Evolutionary conservation across 2,888 invertebrate genomes (phyloP).

Genomic region (Harmothoe impar): DNA sequence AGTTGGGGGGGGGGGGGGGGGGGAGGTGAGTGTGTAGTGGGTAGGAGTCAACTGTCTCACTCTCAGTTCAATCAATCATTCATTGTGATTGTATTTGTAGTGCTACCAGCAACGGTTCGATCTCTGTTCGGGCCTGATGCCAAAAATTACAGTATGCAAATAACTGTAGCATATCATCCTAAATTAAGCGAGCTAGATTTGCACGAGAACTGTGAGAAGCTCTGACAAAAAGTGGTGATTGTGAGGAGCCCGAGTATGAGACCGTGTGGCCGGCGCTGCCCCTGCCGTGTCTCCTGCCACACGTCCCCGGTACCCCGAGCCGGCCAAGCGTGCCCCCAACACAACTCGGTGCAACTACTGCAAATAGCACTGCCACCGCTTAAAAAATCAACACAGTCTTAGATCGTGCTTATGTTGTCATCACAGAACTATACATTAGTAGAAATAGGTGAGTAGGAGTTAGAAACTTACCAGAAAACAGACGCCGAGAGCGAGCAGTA

Average conservation of each 20-base stretch:
- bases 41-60: too few relatives aligned
- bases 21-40: too few relatives aligned
- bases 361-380: not conserved
- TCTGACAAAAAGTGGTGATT: too few relatives aligned
- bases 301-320: not conserved
- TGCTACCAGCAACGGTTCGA: too few relatives aligned
- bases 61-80: too few relatives aligned
- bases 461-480: conserved; percentile 58
- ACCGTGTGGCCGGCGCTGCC: not conserved
- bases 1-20: too few relatives aligned
- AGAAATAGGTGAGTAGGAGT: not conserved
- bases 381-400: not conserved
- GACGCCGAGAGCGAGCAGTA: not conserved
- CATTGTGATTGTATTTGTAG: too few relatives aligned
- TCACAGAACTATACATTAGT: not conserved
- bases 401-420: not conserved
- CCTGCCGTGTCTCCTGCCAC: not conserved
- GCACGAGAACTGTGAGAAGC: too few relatives aligned
- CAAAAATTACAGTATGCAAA: too few relatives aligned
- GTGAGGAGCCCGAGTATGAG: not conserved
- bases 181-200: too few relatives aligned
- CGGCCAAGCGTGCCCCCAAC: not conserved
- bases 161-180: too few relatives aligned
- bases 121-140: too few relatives aligned
- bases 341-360: not conserved